phyloP scores from a whole-genome alignment of 2,797 vertebrate genomes.

The Salarias fasciatus region DNA sequence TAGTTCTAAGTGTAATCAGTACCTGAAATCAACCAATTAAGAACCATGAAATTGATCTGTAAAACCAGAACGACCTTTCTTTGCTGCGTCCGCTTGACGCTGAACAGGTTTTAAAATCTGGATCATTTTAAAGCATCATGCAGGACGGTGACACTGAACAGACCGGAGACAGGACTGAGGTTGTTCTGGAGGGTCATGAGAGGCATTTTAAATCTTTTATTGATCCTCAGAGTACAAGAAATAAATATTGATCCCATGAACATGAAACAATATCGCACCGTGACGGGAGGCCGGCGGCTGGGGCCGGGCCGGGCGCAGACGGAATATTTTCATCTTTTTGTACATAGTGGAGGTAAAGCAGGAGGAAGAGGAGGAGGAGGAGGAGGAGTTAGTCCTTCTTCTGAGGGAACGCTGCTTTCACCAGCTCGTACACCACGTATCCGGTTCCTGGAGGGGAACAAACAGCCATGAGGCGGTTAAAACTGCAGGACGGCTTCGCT shows the following conservation, averaged over 20 bases:
- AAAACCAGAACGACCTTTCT: too few species aligned
- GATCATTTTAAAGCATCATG: too few species aligned
- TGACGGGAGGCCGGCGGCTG: slow-evolving; percentile 65
- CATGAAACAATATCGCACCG: slow-evolving; percentile 69
- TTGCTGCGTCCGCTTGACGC: too few species aligned
- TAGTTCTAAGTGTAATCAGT: too few species aligned
- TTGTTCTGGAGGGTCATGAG: slow-evolving; percentile 49
- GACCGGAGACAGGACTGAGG: too few species aligned
- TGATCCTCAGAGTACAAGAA: slow-evolving; percentile 78
- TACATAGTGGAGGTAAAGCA: slow-evolving; percentile 28
- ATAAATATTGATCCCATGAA: slow-evolving; percentile 88
- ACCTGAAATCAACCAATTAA: too few species aligned
- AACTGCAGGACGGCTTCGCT: too few species aligned
- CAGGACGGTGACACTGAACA: too few species aligned
- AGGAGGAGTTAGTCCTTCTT: slow-evolving; percentile 80
- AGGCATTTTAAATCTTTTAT: slow-evolving; percentile 81
- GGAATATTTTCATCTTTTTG: slow-evolving; percentile 12
- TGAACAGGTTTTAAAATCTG: too few species aligned
- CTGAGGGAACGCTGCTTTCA: slow-evolving; percentile 83
- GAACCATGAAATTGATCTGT: too few species aligned
- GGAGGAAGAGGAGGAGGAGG: slow-evolving; percentile 7
- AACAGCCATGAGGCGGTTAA: too few species aligned
- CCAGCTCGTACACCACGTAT: slow-evolving; percentile 84
- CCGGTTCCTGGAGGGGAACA: slow-evolving; percentile 82
- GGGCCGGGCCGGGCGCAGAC: slow-evolving; percentile 47